Evolutionary conservation across 2,113 vertebrate genomes (phyloP).

Genomic region (Pycnonotus jocosus): DNA sequence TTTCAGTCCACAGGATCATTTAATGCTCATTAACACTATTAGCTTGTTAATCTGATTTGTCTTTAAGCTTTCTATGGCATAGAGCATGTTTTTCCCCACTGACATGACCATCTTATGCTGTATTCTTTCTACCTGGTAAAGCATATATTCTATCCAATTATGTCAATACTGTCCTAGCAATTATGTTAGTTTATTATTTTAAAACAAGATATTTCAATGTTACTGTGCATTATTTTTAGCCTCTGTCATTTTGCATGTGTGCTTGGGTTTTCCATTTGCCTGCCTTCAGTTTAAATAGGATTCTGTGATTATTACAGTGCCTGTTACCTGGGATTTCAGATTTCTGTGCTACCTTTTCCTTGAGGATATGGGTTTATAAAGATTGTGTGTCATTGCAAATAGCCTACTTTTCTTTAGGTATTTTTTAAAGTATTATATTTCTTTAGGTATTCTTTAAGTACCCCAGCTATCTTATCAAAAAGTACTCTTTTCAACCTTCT

Average conservation of each 20-base stretch:
- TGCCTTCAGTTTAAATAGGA: neutral
- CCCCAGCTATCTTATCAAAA: neutral
- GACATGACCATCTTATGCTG: neutral
- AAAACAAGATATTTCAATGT: neutral
- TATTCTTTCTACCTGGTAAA: neutral
- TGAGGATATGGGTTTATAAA: neutral
- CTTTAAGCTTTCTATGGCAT: neutral
- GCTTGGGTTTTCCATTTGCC: neutral
- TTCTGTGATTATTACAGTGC: neutral
- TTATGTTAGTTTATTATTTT: neutral
- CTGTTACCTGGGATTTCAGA: neutral
- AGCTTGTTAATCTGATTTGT: neutral
- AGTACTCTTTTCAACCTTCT: neutral
- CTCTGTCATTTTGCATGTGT: neutral
- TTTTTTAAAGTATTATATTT: neutral
- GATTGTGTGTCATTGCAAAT: neutral
- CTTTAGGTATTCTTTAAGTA: neutral
- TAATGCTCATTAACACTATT: neutral
- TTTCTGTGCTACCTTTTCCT: neutral
- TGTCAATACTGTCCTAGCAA: neutral
- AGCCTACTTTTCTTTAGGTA: neutral
- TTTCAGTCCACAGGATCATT: neutral
- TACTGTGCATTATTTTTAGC: neutral
- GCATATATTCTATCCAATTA: neutral
- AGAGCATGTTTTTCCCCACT: neutral